These are phyloP conservation scores for Troides aeacus DNA, from an alignment of 2,888 invertebrate genomes.

Conservation along the genomic window DNA sequence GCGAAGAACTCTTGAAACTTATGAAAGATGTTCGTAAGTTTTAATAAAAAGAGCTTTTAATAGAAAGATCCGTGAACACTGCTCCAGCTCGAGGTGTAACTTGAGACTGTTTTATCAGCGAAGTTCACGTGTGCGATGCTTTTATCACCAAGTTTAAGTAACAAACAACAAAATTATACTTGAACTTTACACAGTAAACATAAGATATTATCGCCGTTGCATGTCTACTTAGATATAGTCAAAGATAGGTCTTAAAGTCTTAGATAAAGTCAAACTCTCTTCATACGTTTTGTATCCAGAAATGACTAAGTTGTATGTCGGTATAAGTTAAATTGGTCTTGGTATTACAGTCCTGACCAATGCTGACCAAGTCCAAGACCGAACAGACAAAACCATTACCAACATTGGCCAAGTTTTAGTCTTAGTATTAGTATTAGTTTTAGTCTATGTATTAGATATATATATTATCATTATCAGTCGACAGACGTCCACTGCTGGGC, in stretches of 20 bases:
- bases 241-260: too few species aligned
- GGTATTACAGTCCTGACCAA: too few species aligned
- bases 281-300: neutral
- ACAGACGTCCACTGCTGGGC: too few species aligned
- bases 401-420: too few species aligned
- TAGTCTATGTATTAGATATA: too few species aligned
- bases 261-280: neutral
- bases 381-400: too few species aligned
- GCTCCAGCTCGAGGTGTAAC: neutral
- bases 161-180: neutral
- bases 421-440: too few species aligned
- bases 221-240: neutral
- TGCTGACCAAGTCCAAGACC: too few species aligned
- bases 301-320: neutral
- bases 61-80: neutral
- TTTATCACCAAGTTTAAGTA: neutral
- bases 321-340: too few species aligned
- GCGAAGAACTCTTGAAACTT: too few species aligned
- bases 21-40: neutral
- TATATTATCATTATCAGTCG: too few species aligned
- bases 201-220: neutral
- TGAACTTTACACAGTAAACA: neutral
- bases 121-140: neutral
- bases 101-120: neutral
- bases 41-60: slow-evolving; percentile 1